phyloP scores from a whole-genome alignment of 2,797 vertebrate species.

The Poecilia wingei region DNA sequence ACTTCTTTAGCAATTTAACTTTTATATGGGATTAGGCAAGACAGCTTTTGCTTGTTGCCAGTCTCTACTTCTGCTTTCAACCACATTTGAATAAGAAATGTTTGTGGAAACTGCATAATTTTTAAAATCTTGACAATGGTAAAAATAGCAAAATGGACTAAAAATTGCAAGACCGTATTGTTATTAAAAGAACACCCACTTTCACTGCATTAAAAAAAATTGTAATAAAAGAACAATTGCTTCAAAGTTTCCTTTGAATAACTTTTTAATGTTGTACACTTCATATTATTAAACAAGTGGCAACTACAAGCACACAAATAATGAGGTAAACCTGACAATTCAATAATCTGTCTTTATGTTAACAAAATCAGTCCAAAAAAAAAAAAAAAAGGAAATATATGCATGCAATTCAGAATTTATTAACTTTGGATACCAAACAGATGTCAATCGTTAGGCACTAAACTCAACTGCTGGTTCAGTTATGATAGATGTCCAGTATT shows the following conservation, averaged over 20 bases:
- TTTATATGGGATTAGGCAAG: background rate
- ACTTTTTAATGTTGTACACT: conserved; percentile 47
- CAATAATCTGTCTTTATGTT: background rate
- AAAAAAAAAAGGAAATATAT: background rate
- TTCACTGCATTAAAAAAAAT: background rate
- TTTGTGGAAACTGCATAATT: background rate
- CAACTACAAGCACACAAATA: conserved; percentile 27
- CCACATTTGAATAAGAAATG: background rate
- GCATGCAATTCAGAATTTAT: background rate
- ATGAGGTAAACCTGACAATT: background rate
- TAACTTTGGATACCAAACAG: background rate
- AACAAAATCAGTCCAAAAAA: background rate
- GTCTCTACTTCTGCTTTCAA: background rate
- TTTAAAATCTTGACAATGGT: background rate
- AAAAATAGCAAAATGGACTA: background rate
- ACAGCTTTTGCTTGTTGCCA: background rate
- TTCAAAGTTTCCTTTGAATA: conserved; percentile 14
- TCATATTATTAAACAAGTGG: conserved; percentile 45
- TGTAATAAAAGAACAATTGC: background rate
- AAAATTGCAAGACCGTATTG: background rate
- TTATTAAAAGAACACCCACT: background rate
- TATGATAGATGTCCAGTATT: conserved; percentile 1
- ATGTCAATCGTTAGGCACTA: background rate
- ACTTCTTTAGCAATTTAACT: background rate
- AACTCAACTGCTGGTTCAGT: background rate